Conservation (phyloP, 2,888 invertebrate genomes). For the Campoletis raptor region DNA sequence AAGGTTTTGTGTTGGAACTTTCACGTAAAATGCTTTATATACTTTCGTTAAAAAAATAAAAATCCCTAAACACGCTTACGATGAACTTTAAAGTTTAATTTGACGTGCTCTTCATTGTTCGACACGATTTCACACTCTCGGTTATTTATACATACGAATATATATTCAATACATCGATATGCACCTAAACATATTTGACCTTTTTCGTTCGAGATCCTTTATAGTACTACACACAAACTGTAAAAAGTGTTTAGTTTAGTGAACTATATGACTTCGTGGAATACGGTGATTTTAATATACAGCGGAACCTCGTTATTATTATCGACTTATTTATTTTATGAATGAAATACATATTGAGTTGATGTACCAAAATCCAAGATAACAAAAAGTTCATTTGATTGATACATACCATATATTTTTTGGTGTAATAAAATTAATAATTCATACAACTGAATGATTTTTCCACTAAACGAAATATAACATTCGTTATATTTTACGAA, state of each 20-base stretch:
- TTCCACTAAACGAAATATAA: too few relatives aligned
- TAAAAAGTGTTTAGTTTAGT: too few relatives aligned
- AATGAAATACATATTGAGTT: too few relatives aligned
- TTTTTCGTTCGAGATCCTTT: constrained; percentile 47
- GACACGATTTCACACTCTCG: constrained; percentile 50
- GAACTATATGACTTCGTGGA: too few relatives aligned
- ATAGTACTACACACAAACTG: constrained; percentile 20
- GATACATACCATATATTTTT: not conserved
- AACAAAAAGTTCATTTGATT: not conserved
- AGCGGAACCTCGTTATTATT: too few relatives aligned
- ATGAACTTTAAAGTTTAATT: constrained; percentile 66
- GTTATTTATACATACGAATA: constrained; percentile 14
- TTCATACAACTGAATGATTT: too few relatives aligned
- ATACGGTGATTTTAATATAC: too few relatives aligned
- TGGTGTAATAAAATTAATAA: too few relatives aligned
- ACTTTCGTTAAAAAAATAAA: constrained; percentile 24
- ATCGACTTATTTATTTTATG: too few relatives aligned
- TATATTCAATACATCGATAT: constrained; percentile 1
- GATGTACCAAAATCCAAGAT: too few relatives aligned
- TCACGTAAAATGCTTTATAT: not conserved
- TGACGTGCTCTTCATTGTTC: constrained; percentile 33
- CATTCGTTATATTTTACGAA: too few relatives aligned
- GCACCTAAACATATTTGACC: constrained; percentile 38
- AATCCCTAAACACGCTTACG: constrained; percentile 23
- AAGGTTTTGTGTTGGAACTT: not conserved